phyloP scores from a whole-genome alignment of 2,113 vertebrate genomes.

The Trichomycterus rosablanca region DNA sequence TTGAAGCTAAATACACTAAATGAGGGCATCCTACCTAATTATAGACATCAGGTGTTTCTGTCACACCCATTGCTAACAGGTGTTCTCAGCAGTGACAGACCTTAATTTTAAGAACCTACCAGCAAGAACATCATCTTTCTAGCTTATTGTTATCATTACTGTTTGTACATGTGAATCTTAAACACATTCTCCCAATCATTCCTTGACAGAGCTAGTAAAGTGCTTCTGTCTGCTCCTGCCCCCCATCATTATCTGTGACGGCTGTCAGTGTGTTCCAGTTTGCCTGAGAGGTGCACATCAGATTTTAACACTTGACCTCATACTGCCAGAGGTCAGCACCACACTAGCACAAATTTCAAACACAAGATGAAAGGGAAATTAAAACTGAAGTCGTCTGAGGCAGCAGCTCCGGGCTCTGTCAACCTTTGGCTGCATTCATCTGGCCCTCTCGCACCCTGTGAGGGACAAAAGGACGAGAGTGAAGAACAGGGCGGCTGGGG shows the following conservation, averaged over 20 bases:
- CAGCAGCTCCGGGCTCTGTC: conserved; percentile 40
- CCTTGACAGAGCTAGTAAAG: too few species aligned
- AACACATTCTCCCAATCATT: too few species aligned
- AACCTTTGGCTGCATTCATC: conserved; percentile 27
- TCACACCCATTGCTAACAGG: too few species aligned
- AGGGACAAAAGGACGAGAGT: conserved; percentile 36
- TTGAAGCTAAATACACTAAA: too few species aligned
- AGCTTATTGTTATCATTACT: too few species aligned
- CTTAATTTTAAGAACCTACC: too few species aligned
- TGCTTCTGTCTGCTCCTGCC: too few species aligned
- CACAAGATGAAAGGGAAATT: conserved; percentile 61
- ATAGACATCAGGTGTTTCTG: too few species aligned
- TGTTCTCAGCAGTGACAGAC: too few species aligned
- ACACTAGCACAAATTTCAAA: conserved; percentile 59
- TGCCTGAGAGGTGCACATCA: conserved; percentile 47
- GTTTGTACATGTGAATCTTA: too few species aligned
- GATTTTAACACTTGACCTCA: conserved; percentile 57
- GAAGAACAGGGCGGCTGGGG: conserved; percentile 27
- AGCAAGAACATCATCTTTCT: too few species aligned
- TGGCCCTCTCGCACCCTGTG: conserved; percentile 30
- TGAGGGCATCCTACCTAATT: too few species aligned
- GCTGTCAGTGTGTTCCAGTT: conserved; percentile 36
- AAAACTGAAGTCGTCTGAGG: conserved; percentile 46
- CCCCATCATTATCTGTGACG: conserved; percentile 24
- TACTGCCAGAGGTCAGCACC: conserved; percentile 53